Conservation (phyloP, 1,140 invertebrate species). For the Eumaeus atala region DNA sequence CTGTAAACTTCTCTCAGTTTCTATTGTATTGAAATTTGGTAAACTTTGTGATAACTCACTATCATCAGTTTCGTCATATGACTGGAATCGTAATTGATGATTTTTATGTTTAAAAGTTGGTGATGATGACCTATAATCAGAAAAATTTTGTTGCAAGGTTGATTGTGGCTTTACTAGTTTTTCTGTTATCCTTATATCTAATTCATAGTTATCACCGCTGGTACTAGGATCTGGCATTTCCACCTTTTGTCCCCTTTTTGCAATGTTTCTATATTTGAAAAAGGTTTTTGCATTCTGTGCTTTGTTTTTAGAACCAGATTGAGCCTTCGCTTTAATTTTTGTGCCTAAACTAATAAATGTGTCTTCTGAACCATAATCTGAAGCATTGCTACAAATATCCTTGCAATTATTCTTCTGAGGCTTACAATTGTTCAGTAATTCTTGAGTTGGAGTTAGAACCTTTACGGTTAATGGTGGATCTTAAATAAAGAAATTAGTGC, state of each 20-base stretch:
- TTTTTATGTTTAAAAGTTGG: conserved; percentile 37
- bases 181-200: conserved; percentile 60
- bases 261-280: conserved; percentile 52
- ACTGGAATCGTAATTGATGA: conserved; percentile 54
- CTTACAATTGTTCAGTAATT: conserved; percentile 42
- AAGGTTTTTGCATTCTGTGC: conserved; percentile 40
- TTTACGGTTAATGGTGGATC: conserved; percentile 45
- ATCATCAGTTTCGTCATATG: conserved; percentile 35
- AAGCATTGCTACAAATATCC: conserved; percentile 63
- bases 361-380: conserved; percentile 69
- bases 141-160: conserved; percentile 36
- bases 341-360: conserved; percentile 70
- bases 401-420: conserved; percentile 30
- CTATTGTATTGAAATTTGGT: conserved; percentile 31
- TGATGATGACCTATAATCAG: conserved; percentile 32
- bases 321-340: conserved; percentile 72
- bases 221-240: conserved; percentile 33
- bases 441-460: conserved; percentile 52
- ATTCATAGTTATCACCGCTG: conserved; percentile 37
- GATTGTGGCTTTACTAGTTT: conserved; percentile 33
- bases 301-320: conserved; percentile 47
- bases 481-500: conserved; percentile 29
- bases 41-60: conserved; percentile 40
- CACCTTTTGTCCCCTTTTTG: conserved; percentile 43
- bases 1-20: conserved; percentile 41